phyloP scores from a whole-genome alignment of 2,888 invertebrate genomes.

The Vesta saturnalis region DNA sequence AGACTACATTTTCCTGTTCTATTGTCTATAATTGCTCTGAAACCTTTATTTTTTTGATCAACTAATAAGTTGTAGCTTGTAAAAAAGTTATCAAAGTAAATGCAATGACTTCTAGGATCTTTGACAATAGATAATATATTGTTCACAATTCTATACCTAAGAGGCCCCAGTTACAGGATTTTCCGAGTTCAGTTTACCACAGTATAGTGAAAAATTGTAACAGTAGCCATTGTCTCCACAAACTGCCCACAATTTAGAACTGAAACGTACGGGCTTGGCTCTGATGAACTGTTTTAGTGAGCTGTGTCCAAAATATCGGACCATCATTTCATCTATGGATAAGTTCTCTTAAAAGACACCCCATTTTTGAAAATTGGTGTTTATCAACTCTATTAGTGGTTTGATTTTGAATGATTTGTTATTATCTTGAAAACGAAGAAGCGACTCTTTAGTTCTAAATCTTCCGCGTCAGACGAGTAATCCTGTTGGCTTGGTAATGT shows the following conservation, averaged over 20 bases:
- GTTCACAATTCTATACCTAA: not conserved
- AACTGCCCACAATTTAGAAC: not conserved
- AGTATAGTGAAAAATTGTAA: too few relatives aligned
- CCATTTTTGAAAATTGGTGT: too few relatives aligned
- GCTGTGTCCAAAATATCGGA: too few relatives aligned
- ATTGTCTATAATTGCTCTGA: not conserved
- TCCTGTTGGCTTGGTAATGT: not conserved
- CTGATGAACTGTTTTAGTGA: too few relatives aligned
- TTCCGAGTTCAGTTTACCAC: too few relatives aligned
- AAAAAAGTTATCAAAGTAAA: too few relatives aligned
- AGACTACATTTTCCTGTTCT: too few relatives aligned
- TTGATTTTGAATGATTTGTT: not conserved
- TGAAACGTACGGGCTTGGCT: too few relatives aligned
- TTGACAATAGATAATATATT: not conserved
- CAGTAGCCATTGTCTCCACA: not conserved
- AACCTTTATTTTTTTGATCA: not conserved
- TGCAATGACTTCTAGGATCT: too few relatives aligned
- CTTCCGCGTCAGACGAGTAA: not conserved
- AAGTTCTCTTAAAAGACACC: too few relatives aligned
- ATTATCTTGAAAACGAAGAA: not conserved
- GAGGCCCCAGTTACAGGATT: not conserved
- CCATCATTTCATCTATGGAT: too few relatives aligned
- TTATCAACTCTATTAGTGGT: not conserved
- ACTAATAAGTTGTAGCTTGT: too few relatives aligned
- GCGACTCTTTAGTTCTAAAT: not conserved